phyloP scores from a whole-genome alignment of 2,797 vertebrate genomes.

The Intellagama lesueurii region DNA sequence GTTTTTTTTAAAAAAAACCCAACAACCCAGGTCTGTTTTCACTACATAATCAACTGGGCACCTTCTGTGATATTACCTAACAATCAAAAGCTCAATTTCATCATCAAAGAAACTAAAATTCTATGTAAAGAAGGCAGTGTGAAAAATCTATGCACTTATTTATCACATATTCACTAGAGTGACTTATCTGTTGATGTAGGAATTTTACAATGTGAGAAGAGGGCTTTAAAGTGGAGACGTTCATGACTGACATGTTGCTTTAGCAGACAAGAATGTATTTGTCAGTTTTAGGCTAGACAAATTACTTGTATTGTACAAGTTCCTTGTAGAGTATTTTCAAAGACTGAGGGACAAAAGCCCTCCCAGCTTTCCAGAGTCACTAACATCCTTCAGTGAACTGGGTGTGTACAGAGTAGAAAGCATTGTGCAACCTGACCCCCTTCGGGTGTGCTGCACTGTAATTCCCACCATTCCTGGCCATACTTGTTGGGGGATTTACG shows the following conservation, averaged over 20 bases:
- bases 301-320: too few relatives aligned
- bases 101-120: background rate
- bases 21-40: slow-evolving; percentile 25
- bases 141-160: too few relatives aligned
- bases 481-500: background rate
- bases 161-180: too few relatives aligned
- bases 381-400: too few relatives aligned
- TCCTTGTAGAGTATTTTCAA: background rate
- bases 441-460: background rate
- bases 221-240: background rate
- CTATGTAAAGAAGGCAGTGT: background rate
- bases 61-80: background rate
- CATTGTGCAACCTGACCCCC: background rate
- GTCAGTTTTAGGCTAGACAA: too few relatives aligned
- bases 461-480: background rate
- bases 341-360: background rate
- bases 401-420: background rate
- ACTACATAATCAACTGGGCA: background rate
- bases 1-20: background rate
- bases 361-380: background rate
- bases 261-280: background rate
- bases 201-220: background rate
- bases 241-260: background rate
- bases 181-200: background rate
- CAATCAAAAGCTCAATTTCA: background rate